Base-by-base conservation (phyloP, 2,888 invertebrate species). In the Meteorus colon region DNA sequence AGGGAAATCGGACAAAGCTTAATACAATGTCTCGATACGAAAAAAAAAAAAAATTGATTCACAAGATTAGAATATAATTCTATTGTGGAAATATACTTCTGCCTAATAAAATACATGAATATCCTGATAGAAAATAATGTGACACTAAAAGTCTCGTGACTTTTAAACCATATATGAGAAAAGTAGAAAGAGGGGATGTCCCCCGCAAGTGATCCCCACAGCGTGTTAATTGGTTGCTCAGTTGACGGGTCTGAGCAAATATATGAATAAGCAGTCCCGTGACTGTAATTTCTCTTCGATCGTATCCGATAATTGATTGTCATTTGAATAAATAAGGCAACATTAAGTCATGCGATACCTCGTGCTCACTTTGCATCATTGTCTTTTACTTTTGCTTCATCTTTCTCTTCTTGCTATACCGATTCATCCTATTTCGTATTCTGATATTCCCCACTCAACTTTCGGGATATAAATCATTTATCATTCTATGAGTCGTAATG, bases 231-330 rank as follows among this genome's bases (percentile, higher is more conserved):
- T 75, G 75, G 70, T 75, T 72, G 31, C 51, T 27, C 41, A 62
- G 72, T 66, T 55, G 73, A 63, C 73, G 41, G 55, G 55, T 51
- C 48, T 62, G 68, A 62, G 69, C 48, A 74, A 69, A 63, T 68
- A 74, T 74, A 62, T 63, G 45, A 60, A 67, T 34, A 12, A 29
- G 34, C 41, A 59, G 37, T 62, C 69, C 60, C 69, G 74, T 74
- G 74, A 74, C 68, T 74, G 16, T 27, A 19, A 55, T 79, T 75
- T 78, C 74, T 62, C 72, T 78, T 71, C 63, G 74, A 69, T 73
- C 74, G 62, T 63, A 62, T 77, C 79, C 79, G 82, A 81, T 82
- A 80, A 82, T 81, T 81, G 78, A 81, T 79, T 76, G 76, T 69
- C 79, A 77, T 80, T 80, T 78, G 78, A 78, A 80, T 76, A 78